These are phyloP conservation scores for Hemicrepidius hirtus DNA, from an alignment of 2,888 invertebrate species.

Conservation along the genomic window DNA sequence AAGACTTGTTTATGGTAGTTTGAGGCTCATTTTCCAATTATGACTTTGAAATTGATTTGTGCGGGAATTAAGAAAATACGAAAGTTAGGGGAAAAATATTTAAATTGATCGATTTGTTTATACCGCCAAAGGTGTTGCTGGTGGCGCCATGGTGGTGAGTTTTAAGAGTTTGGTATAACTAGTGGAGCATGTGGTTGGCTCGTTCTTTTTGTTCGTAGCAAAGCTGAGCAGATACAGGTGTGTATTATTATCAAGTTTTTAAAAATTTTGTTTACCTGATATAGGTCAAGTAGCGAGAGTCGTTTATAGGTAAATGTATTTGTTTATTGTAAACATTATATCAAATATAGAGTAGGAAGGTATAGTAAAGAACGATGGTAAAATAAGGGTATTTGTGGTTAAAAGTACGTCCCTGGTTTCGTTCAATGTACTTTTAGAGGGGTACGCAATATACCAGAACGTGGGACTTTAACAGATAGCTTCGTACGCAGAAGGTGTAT, in stretches of 20 bases:
- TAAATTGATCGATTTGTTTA: no score
- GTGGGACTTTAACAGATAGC: constrained; percentile 65
- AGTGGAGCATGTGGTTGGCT: no score
- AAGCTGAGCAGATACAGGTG: not conserved
- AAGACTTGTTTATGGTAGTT: no score
- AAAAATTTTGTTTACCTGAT: not conserved
- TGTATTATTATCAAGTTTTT: not conserved
- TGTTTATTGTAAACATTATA: not conserved
- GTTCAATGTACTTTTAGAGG: constrained; percentile 76
- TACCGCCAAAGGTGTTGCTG: no score
- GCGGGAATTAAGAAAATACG: no score
- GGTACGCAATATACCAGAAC: constrained; percentile 72
- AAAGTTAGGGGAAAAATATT: no score
- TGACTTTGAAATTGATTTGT: no score
- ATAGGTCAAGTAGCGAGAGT: not conserved
- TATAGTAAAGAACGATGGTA: not conserved
- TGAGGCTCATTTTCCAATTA: no score
- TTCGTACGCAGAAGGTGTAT: constrained; percentile 71
- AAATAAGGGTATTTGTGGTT: not conserved
- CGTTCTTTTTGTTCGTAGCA: no score
- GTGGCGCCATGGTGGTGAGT: no score
- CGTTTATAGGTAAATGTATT: not conserved
- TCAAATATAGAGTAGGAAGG: not conserved
- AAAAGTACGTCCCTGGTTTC: constrained; percentile 72
- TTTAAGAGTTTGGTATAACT: no score